phyloP scores from a whole-genome alignment of 2,113 vertebrate genomes.

The Gymnocephalus cernua region DNA sequence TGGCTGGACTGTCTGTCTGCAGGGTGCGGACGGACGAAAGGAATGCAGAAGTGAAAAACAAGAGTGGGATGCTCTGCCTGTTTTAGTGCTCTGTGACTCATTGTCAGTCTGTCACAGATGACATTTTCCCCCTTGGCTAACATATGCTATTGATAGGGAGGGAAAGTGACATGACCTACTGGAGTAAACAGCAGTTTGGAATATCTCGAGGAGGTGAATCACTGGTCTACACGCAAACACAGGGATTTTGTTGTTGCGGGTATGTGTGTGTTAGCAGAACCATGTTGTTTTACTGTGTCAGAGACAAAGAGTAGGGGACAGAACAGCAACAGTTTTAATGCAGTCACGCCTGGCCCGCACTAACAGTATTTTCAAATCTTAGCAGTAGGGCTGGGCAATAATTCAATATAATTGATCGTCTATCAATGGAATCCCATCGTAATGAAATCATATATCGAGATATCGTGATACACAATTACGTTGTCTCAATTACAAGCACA shows the following conservation, averaged over 20 bases:
- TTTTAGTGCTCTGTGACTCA: background rate
- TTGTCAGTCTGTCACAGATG: background rate
- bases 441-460: too few species aligned
- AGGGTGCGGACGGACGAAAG: background rate
- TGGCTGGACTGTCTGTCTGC: background rate
- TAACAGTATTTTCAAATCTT: too few species aligned
- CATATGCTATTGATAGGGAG: background rate
- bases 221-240: slow-evolving; percentile 14
- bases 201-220: slow-evolving; percentile 16
- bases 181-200: slow-evolving; percentile 15
- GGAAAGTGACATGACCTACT: background rate
- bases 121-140: slow-evolving; percentile 9
- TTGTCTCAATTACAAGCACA: too few species aligned
- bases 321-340: background rate
- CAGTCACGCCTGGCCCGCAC: background rate
- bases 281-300: slow-evolving; percentile 9
- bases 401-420: too few species aligned
- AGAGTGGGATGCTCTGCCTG: background rate
- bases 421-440: too few species aligned
- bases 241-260: slow-evolving; percentile 18
- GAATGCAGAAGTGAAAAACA: background rate
- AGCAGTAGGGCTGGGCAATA: too few species aligned
- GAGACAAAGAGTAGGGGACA: background rate
- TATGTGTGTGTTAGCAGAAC: background rate
- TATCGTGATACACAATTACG: too few species aligned